These are phyloP conservation scores for Spatulosminthurus flaviceps DNA, from an alignment of 2,888 invertebrate species.

Conservation along the genomic window DNA sequence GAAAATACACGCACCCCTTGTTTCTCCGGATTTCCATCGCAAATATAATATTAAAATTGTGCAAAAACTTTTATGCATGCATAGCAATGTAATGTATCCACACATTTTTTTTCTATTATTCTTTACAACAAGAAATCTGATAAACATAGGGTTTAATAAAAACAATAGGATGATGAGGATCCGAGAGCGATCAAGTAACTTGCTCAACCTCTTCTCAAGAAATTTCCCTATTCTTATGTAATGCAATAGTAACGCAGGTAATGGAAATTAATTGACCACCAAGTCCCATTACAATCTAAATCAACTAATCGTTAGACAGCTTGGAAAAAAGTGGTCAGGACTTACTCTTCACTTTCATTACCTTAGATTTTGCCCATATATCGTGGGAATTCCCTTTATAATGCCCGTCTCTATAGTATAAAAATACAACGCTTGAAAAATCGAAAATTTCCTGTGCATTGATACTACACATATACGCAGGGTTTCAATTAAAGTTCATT, in stretches of 20 bases:
- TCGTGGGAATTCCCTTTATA: slow-evolving; percentile 36
- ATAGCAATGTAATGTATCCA: not conserved
- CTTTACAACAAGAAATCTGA: slow-evolving; percentile 1
- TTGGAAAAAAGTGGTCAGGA: slow-evolving; percentile 30
- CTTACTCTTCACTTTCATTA: slow-evolving; percentile 10
- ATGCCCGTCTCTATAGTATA: not conserved
- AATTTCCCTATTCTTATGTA: not conserved
- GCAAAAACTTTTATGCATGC: too few relatives aligned
- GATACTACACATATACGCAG: too few relatives aligned
- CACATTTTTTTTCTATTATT: not conserved
- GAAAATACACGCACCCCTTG: too few relatives aligned
- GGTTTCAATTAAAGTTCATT: too few relatives aligned
- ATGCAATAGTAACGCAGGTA: slow-evolving; percentile 5
- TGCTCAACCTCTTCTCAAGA: slow-evolving; percentile 5
- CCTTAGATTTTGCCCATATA: not conserved
- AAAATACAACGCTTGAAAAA: slow-evolving; percentile 17
- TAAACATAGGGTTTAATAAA: not conserved
- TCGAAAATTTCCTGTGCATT: too few relatives aligned
- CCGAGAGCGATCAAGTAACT: not conserved
- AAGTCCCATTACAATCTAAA: slow-evolving; percentile 29
- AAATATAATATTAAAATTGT: too few relatives aligned
- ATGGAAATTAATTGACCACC: slow-evolving; percentile 40
- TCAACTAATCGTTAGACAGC: slow-evolving; percentile 27
- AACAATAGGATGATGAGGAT: not conserved
- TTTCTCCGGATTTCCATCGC: too few relatives aligned